Base-by-base conservation (phyloP, 2,797 vertebrate genomes). In the Emydoidea blandingii region DNA sequence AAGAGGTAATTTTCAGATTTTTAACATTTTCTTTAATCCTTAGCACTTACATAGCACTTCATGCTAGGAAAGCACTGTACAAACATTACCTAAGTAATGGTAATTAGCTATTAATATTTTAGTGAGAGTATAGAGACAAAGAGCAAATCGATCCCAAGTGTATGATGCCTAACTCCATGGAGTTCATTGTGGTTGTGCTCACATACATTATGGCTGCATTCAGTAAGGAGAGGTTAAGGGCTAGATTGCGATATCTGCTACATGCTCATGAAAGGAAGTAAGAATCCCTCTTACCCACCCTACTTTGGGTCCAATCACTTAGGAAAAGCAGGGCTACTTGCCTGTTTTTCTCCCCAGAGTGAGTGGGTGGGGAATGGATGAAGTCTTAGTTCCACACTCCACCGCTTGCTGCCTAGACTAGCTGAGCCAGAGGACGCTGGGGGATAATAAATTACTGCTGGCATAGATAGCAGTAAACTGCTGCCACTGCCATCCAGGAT, bases 1-100 rank as follows among this genome's bases (percentile, higher is more conserved):
- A 85, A 34, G 4, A 89, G 2, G 83, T 91, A 19, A 86, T 83
- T 92, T 93, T 85, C 6, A 88, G 47, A 37, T 87, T 94, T 97
- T 84, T 37, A 3, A 2, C 34, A 79, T 95, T 93, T 80, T 83
- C 6, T 3, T 87, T 68, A 95, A 54, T 6, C 2, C 12, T 88
- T 86, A 87, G 47, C 19, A 6, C 9, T 68, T 87, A 49, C 78
- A 76, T 81, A 84, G 52, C 5, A 86, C 16, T 90, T 80, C 21
- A 79, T 91, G 1, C 2, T 86, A 78, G 0, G 0, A 57, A 87
- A 92, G 62, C 23, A 85, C 50, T 74, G 10, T 65, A 49, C 25
- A 89, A 91, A 88, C 6, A 89, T 56, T 68, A 86, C 59, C 19
- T 87, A 83, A 93, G 83, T 88, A n/a, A 31, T 44, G 74, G 21